A percentile compares a stretch with the other conserved stretches of the same genome.
Conservation (phyloP, 1,140 invertebrate genomes). For the Mercenaria mercenaria region DNA sequence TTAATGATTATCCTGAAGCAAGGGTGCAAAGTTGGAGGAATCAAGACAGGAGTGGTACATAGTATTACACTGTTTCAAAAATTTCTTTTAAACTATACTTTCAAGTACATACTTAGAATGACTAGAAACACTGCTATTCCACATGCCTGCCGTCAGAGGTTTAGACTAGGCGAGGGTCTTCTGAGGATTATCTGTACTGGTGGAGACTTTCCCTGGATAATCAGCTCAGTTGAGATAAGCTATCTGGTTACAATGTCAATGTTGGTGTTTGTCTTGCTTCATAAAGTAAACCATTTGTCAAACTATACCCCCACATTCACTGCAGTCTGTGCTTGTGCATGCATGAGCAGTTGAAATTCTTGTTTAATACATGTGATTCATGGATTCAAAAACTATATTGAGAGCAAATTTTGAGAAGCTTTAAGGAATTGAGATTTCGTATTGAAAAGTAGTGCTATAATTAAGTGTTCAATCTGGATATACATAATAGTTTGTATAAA, state of each 20-base stretch:
- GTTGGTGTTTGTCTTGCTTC: background rate
- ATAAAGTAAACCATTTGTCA: conserved; percentile 1
- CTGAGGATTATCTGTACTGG: background rate
- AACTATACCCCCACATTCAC: background rate
- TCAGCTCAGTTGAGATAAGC: background rate
- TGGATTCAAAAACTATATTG: no score
- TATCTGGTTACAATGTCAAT: conserved; percentile 13
- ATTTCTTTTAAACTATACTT: no score
- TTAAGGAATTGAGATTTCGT: no score
- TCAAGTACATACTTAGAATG: background rate
- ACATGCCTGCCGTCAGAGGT: no score
- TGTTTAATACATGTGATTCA: background rate
- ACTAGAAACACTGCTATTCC: background rate
- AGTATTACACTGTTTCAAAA: no score
- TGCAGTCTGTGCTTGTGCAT: background rate
- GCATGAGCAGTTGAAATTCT: background rate
- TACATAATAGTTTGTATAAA: no score
- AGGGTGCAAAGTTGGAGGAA: no score
- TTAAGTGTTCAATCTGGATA: no score
- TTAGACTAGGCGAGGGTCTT: background rate
- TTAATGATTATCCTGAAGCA: no score
- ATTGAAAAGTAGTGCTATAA: no score
- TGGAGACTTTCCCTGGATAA: background rate
- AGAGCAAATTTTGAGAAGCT: no score
- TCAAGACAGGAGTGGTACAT: no score